Conservation (phyloP, 2,797 vertebrate genomes). For the Gephyroberyx darwinii region DNA sequence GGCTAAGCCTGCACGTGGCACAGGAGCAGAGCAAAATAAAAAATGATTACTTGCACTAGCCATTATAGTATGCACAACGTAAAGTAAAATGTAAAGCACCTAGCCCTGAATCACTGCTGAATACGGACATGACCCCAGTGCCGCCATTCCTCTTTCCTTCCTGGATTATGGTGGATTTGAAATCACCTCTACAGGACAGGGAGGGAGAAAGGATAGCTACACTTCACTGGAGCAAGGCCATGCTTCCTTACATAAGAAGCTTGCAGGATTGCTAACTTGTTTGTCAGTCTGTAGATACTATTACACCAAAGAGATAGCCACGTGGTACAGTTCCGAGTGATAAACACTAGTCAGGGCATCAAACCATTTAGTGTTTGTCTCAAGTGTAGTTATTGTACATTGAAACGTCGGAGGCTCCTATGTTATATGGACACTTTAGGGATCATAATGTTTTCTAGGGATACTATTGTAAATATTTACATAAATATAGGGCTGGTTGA, state of each 20-base stretch:
- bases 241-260: slow-evolving; percentile 46
- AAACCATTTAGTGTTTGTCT: slow-evolving; percentile 25
- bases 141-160: slow-evolving; percentile 16
- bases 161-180: slow-evolving; percentile 16
- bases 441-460: slow-evolving; percentile 42
- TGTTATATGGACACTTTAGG: slow-evolving; percentile 45
- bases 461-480: slow-evolving; percentile 63
- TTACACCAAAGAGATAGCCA: slow-evolving; percentile 44
- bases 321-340: slow-evolving; percentile 24
- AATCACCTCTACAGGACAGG: slow-evolving; percentile 20
- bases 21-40: slow-evolving; percentile 6
- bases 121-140: neutral
- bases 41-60: neutral
- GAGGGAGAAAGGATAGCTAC: slow-evolving; percentile 18
- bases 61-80: slow-evolving; percentile 31
- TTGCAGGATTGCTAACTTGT: slow-evolving; percentile 36
- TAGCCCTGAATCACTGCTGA: slow-evolving; percentile 17
- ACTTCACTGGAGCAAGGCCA: slow-evolving; percentile 34
- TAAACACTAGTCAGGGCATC: slow-evolving; percentile 6
- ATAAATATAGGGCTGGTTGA: slow-evolving; percentile 40
- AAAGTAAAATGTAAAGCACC: slow-evolving; percentile 45
- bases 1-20: slow-evolving; percentile 8
- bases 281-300: slow-evolving; percentile 49
- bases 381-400: slow-evolving; percentile 6
- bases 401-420: neutral